Base-by-base conservation (phyloP, 2,888 invertebrate species). In the Liposcelis brunnea region DNA sequence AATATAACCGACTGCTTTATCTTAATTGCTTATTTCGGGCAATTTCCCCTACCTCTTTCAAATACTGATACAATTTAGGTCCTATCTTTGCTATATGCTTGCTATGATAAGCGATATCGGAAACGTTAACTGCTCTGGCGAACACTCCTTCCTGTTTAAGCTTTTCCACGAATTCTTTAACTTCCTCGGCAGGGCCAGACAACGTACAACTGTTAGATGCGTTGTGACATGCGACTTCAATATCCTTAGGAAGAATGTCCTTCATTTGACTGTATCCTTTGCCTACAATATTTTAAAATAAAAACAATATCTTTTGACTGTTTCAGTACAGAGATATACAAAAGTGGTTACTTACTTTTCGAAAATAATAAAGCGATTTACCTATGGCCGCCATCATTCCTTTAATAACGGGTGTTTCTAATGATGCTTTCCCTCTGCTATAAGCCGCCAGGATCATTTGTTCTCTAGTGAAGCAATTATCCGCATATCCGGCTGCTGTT, bases 401-500 rank as follows among this genome's bases (percentile, higher is more conserved):
- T 19, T 55, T 51, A 19, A 54, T 52, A 11, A 68, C 52, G 34
- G 59, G 57, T 2, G 63, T 56, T n/a, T 66, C 62, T 42, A 61
- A 54, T n/a, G 67, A 62, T 31, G 64, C 61, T 45, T 58, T 58
- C 12, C 71, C 72, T 54, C 75, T 60, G 59, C 70, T 70, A 56
- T 71, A 75, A 8, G 75, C 74, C 33, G 72, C 65, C 47, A 74
- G 58, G 37, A 77, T 65, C 45, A 72, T 68, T 58, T 76, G 72
- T 52, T 73, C 71, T 10, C 67, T 68, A 31, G 71, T 72, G 51
- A 76, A 65, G 45, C 70, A 69, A 8, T 72, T 73, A 58, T 77
- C 76, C 47, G 74, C 74, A 57, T 77, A 77, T 7, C 72, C 74
- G 59, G 75, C 75, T 32, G 72, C 74, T 47, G 75, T 61, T 58